Conservation (phyloP, 2,797 vertebrate genomes). For the Paratrypauchen microcephalus region DNA sequence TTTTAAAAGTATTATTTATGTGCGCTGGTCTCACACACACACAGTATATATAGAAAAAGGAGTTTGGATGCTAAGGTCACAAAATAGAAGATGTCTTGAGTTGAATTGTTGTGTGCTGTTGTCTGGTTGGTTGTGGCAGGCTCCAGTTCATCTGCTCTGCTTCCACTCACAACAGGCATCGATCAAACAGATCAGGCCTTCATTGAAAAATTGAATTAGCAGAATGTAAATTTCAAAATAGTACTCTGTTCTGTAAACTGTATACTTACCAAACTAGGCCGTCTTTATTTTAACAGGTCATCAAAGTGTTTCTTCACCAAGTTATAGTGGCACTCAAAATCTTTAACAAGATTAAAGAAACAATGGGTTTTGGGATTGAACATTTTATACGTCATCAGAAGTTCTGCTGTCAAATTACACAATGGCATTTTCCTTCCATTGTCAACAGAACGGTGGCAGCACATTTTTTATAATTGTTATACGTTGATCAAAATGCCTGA, state of each 20-base stretch:
- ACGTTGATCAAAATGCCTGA: too few species aligned
- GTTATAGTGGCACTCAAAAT: background rate
- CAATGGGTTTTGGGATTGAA: background rate
- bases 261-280: background rate
- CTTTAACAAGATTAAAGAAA: conserved; percentile 11
- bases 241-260: too few species aligned
- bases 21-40: background rate
- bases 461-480: too few species aligned
- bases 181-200: background rate
- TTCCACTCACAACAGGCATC: background rate
- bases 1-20: too few species aligned
- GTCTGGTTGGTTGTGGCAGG: background rate
- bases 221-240: background rate
- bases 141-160: background rate
- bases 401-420: too few species aligned
- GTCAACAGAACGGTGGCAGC: too few species aligned
- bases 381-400: too few species aligned
- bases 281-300: background rate
- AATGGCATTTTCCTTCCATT: too few species aligned
- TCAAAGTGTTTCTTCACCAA: background rate
- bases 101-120: background rate
- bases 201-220: background rate
- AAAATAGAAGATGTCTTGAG: background rate
- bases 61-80: background rate
- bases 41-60: background rate